Evolutionary conservation across 2,113 vertebrate species (phyloP).

Genomic region (Speoplatyrhinus poulsoni): DNA sequence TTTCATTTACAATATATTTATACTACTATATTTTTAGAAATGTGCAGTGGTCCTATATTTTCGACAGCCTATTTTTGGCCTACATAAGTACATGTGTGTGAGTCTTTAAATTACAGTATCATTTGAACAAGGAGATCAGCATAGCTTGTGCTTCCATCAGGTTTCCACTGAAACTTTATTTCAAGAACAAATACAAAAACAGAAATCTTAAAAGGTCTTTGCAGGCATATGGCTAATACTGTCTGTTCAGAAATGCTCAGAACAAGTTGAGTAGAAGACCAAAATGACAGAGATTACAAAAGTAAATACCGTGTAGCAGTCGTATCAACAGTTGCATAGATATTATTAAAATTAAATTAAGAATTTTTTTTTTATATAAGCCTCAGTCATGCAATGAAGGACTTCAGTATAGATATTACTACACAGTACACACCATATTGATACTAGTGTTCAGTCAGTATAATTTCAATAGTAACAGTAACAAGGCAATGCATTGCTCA

Average conservation of each 20-base stretch:
- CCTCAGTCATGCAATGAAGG: not conserved
- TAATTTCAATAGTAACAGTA: constrained; percentile 28
- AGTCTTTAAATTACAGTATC: too few relatives aligned
- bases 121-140: too few relatives aligned
- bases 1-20: too few relatives aligned
- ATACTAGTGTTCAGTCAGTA: constrained; percentile 30
- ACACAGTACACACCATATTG: too few relatives aligned
- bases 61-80: too few relatives aligned
- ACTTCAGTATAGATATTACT: not conserved
- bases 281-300: constrained; percentile 12
- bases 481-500: constrained; percentile 5
- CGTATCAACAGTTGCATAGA: constrained; percentile 6
- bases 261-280: constrained; percentile 20
- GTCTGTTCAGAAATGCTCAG: constrained; percentile 16
- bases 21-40: too few relatives aligned
- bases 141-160: not conserved
- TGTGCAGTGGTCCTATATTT: too few relatives aligned
- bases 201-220: constrained; percentile 33
- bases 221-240: constrained; percentile 40
- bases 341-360: too few relatives aligned
- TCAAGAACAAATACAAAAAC: constrained; percentile 55
- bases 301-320: not conserved
- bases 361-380: not conserved
- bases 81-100: too few relatives aligned
- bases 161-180: constrained; percentile 64